Percentiles rank a stretch among this genome's conserved stretches.
Conservation (phyloP, 2,797 vertebrate genomes). For the Odontamblyopus lacepedii region DNA sequence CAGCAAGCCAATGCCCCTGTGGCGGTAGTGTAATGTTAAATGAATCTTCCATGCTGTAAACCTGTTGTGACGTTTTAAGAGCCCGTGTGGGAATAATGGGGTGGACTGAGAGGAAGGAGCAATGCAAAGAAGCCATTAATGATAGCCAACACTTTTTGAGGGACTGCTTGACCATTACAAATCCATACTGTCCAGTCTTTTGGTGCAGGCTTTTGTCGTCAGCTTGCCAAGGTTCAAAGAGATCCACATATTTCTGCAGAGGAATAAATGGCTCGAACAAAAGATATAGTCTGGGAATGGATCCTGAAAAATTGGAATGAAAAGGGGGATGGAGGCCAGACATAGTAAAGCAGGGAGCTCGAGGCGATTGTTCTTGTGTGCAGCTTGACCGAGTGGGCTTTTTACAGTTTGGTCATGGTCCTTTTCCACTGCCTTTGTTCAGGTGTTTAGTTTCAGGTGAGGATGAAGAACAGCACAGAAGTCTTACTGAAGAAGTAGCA, state of each 20-base stretch:
- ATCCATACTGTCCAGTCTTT: conserved; percentile 37
- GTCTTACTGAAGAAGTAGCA: conserved; percentile 47
- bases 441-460: conserved; percentile 67
- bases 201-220: conserved; percentile 19
- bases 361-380: conserved; percentile 37
- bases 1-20: conserved; percentile 40
- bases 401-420: conserved; percentile 51
- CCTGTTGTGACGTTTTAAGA: conserved; percentile 66
- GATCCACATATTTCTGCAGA: conserved; percentile 25
- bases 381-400: conserved; percentile 56
- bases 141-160: conserved; percentile 34
- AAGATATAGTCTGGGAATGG: conserved; percentile 30
- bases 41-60: conserved; percentile 68
- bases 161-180: conserved; percentile 27
- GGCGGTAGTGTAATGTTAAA: conserved; percentile 63
- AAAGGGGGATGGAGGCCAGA: conserved; percentile 41
- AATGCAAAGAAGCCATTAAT: conserved; percentile 36
- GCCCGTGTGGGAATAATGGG: conserved; percentile 17
- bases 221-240: conserved; percentile 34
- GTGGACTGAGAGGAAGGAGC: conserved; percentile 25
- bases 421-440: conserved; percentile 42
- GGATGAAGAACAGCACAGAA: conserved; percentile 42
- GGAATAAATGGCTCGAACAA: conserved; percentile 26
- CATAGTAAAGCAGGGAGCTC: conserved; percentile 37
- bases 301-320: conserved; percentile 28